These are phyloP conservation scores for Phengaris arion DNA, from an alignment of 2,888 invertebrate species.

Conservation along the genomic window DNA sequence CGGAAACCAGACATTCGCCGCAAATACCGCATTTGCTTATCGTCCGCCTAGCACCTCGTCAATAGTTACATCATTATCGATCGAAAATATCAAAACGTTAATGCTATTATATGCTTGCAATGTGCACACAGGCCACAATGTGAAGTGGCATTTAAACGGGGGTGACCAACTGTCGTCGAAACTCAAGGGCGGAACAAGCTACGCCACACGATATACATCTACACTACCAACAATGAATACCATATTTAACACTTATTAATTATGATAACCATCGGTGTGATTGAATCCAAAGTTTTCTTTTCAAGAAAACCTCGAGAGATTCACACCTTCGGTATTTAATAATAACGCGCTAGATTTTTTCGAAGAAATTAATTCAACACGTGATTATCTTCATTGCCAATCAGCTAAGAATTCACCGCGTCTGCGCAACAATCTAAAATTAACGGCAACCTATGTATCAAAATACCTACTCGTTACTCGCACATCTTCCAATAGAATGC, in stretches of 20 bases:
- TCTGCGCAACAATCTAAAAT: conserved; percentile 79
- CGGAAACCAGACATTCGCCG: background rate
- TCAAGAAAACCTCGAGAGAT: conserved; percentile 6
- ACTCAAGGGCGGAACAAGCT: conserved; percentile 67
- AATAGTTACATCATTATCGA: conserved; percentile 43
- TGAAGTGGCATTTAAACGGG: conserved; percentile 76
- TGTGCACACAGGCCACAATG: conserved; percentile 76
- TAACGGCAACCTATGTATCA: conserved; percentile 80
- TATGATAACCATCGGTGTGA: conserved; percentile 15
- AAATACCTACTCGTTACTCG: conserved; percentile 78
- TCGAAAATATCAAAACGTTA: conserved; percentile 60
- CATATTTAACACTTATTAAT: conserved; percentile 61
- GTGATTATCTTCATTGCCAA: conserved; percentile 74
- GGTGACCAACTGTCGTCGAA: conserved; percentile 78
- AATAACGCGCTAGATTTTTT: conserved; percentile 33
- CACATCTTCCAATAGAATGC: conserved; percentile 79
- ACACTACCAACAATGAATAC: conserved; percentile 70
- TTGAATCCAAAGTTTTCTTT: conserved; percentile 7
- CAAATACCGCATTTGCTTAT: conserved; percentile 21
- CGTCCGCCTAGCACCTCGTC: conserved; percentile 7
- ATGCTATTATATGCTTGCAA: conserved; percentile 59
- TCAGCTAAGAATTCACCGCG: conserved; percentile 78
- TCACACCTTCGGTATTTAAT: conserved; percentile 23
- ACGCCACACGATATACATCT: conserved; percentile 77
- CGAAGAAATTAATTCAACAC: conserved; percentile 54